phyloP scores from a whole-genome alignment of 2,888 invertebrate species.

The Arctia plantaginis region DNA sequence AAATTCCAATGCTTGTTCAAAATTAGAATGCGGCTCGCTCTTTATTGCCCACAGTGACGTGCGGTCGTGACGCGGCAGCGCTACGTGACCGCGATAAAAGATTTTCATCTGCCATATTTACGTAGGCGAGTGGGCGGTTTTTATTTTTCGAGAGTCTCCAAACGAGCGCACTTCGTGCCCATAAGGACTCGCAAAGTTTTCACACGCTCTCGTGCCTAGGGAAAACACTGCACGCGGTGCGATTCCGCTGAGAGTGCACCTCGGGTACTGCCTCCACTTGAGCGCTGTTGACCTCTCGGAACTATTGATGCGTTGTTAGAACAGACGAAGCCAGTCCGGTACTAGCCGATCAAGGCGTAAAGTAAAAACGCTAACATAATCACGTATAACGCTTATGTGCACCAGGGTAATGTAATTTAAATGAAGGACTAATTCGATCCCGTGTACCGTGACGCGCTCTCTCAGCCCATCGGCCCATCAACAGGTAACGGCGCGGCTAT shows the following conservation, averaged over 20 bases:
- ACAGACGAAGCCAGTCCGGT: slow-evolving; percentile 60
- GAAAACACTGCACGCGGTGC: slow-evolving; percentile 62
- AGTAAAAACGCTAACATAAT: slow-evolving; percentile 69
- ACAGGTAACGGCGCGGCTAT: slow-evolving; percentile 84
- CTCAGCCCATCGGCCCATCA: slow-evolving; percentile 82
- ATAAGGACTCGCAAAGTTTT: slow-evolving; percentile 75
- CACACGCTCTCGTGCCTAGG: slow-evolving; percentile 75
- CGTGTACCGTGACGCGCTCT: slow-evolving; percentile 83
- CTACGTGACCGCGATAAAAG: slow-evolving; percentile 87
- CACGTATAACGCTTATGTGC: slow-evolving; percentile 74
- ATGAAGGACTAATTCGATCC: slow-evolving; percentile 84
- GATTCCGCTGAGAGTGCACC: slow-evolving; percentile 45
- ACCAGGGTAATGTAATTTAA: slow-evolving; percentile 82
- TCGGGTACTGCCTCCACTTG: slow-evolving; percentile 42
- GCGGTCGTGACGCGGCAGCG: slow-evolving; percentile 83
- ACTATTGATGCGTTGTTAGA: slow-evolving; percentile 70
- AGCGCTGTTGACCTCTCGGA: slow-evolving; percentile 66
- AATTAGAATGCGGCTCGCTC: slow-evolving; percentile 84
- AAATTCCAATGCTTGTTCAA: slow-evolving; percentile 80
- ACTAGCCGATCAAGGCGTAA: slow-evolving; percentile 63
- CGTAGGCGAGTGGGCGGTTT: slow-evolving; percentile 85
- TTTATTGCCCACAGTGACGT: slow-evolving; percentile 84
- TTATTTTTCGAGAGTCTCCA: slow-evolving; percentile 83
- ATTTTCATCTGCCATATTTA: slow-evolving; percentile 87
- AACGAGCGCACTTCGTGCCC: slow-evolving; percentile 67